phyloP scores from a whole-genome alignment of 2,888 invertebrate species.

The Bembecia ichneumoniformis region DNA sequence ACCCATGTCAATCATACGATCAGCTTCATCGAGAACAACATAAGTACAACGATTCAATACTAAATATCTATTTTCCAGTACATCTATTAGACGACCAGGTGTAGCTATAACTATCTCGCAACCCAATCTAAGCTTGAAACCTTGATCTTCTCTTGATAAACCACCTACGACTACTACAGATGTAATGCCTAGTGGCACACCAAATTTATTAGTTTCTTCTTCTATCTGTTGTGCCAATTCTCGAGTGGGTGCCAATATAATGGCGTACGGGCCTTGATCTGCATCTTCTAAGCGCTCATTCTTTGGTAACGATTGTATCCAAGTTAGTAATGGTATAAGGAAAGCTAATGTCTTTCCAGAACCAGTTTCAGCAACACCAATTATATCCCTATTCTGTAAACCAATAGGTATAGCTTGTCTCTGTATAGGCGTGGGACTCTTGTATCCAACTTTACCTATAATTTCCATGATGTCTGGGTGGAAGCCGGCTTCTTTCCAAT shows the following conservation, averaged over 20 bases:
- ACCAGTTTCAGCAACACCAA: constrained; percentile 99
- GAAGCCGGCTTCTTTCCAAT: constrained; percentile 95
- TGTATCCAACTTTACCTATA: constrained; percentile 94
- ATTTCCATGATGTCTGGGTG: constrained; percentile 93
- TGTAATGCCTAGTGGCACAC: constrained; percentile 90
- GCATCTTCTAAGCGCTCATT: constrained; percentile 91
- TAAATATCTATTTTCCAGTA: constrained; percentile 96
- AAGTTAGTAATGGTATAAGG: constrained; percentile 94
- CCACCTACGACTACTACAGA: constrained; percentile 99
- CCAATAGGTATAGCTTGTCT: constrained; percentile 99
- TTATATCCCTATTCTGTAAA: constrained; percentile 93
- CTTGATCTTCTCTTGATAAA: constrained; percentile 98
- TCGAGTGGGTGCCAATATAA: constrained; percentile 99
- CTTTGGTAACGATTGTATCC: constrained; percentile 98
- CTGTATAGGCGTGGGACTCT: constrained; percentile 99
- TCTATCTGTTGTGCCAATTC: constrained; percentile 99
- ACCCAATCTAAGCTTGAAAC: constrained; percentile 94
- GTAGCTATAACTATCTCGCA: constrained; percentile 99
- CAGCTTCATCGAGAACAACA: constrained; percentile 96
- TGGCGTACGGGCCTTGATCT: constrained; percentile 98
- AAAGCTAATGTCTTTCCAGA: constrained; percentile 99
- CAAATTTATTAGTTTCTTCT: constrained; percentile 98
- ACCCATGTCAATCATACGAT: constrained; percentile 99
- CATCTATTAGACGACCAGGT: constrained; percentile 98
- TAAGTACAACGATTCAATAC: constrained; percentile 98